These are phyloP conservation scores for Deroptyus accipitrinus DNA, from an alignment of 2,113 vertebrate species.

Conservation along the genomic window DNA sequence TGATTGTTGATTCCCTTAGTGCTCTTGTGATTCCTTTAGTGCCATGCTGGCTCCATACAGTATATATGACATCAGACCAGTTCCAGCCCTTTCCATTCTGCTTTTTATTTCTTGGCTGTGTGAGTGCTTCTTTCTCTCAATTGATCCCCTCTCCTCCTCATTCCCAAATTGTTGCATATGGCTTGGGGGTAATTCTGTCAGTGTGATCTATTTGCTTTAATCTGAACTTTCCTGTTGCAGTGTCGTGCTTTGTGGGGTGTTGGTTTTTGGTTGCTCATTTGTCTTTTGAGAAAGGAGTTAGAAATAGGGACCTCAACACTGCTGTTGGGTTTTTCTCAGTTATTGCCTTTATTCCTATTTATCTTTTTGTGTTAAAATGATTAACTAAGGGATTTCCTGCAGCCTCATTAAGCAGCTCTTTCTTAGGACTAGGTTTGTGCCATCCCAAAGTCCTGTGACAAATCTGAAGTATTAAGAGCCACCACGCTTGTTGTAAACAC, in stretches of 20 bases:
- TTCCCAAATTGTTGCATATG: neutral
- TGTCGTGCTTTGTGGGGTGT: neutral
- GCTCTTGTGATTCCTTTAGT: neutral
- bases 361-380: neutral
- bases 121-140: neutral
- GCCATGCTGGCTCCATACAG: neutral
- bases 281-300: neutral
- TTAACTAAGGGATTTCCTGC: neutral
- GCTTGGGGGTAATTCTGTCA: neutral
- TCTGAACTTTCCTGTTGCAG: neutral
- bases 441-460: neutral
- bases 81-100: neutral
- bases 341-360: neutral
- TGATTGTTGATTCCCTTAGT: neutral
- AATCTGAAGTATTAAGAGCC: neutral
- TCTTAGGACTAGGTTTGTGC: neutral
- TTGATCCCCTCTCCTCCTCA: neutral
- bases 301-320: neutral
- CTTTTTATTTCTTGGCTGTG: neutral
- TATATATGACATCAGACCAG: neutral
- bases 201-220: neutral
- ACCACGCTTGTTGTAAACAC: neutral
- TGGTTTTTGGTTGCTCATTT: neutral
- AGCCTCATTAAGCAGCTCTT: neutral
- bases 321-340: fast-evolving